Evolutionary conservation across 2,113 vertebrate species (phyloP), one percentile per base, ranked within the genome.

Genomic region (Plecotus auritus): DNA sequence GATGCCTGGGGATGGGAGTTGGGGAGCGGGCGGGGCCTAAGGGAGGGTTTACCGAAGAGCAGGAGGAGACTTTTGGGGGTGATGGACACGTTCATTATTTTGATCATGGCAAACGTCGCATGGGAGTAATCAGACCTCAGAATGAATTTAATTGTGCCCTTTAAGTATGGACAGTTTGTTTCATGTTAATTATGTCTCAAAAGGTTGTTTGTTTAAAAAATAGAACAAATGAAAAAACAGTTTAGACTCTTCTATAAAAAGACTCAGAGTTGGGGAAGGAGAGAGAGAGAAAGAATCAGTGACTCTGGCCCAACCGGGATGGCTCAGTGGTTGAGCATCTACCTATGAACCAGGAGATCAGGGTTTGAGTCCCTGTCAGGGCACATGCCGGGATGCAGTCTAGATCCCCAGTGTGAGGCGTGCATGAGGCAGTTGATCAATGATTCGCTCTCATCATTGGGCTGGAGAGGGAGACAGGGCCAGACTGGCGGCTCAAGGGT

Each of bases 41-140:
- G 1, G 9, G 26, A 32, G 11, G 54, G 37, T 12, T 10, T 35
- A 42, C 18, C 1, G 0, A 30, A 0, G 9, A 4, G 8, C 5
- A 35, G 32, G 35, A 64, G 37, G 61, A 42, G 8, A 30, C 5
- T 28, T 70, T 4, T 7, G 5, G 28, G 26, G 28, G 12, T 17
- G 18, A 23, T 10, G 54, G 56, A 1, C 56, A 2, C 30, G 20
- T 47, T 74, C 9, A 22, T 77, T 40, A 14, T 37, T 8, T 28
- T 85, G 74, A 67, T 17, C 9, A 16, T 30, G 35, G 35, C 54
- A 59, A 61, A 18, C 9, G 35, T 61, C 30, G 30, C 80, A 2
- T 20, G 11, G 66, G 14, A 35, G 14, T 16, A 40, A 82, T 42
- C 9, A 5, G 17, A 47, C 2, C 11, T 61, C 13, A 49, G 18